A percentile compares a stretch with the other conserved stretches of the same genome.
Conservation (phyloP, 1,140 invertebrate species). For the Drosophila dunni region DNA sequence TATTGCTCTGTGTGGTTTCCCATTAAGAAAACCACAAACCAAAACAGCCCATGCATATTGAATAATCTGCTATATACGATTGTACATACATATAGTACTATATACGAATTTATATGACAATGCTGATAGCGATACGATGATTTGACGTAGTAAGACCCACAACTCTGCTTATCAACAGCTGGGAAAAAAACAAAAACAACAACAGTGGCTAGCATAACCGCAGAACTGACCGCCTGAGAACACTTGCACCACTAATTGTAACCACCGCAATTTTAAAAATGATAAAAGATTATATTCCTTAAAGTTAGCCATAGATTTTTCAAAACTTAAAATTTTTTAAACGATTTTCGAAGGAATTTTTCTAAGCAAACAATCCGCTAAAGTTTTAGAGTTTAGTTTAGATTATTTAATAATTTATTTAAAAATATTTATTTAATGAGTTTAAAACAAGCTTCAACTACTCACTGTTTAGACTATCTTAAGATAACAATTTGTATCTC, state of each 20-base stretch:
- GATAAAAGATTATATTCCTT: slow-evolving; percentile 4
- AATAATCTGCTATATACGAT: slow-evolving; percentile 38
- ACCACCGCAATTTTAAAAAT: slow-evolving; percentile 11
- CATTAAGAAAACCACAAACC: slow-evolving; percentile 35
- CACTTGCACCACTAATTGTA: slow-evolving; percentile 26
- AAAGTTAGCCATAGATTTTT: too few relatives aligned
- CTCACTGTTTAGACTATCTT: too few relatives aligned
- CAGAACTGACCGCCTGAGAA: slow-evolving; percentile 27
- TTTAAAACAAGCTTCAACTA: too few relatives aligned
- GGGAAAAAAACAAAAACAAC: slow-evolving; percentile 22
- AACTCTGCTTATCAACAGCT: slow-evolving; percentile 46
- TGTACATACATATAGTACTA: neutral
- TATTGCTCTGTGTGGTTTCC: slow-evolving; percentile 39
- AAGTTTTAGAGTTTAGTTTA: too few relatives aligned
- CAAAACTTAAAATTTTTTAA: too few relatives aligned
- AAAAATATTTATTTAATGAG: too few relatives aligned
- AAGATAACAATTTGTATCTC: too few relatives aligned
- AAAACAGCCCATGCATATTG: slow-evolving; percentile 55
- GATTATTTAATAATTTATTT: too few relatives aligned
- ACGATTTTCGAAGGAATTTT: too few relatives aligned
- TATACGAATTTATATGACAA: slow-evolving; percentile 38
- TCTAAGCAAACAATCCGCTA: too few relatives aligned
- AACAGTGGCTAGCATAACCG: neutral
- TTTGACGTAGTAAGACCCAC: slow-evolving; percentile 57
- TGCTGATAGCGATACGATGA: slow-evolving; percentile 28